Base-by-base conservation (phyloP, 2,797 vertebrate species). In the Emys orbicularis region DNA sequence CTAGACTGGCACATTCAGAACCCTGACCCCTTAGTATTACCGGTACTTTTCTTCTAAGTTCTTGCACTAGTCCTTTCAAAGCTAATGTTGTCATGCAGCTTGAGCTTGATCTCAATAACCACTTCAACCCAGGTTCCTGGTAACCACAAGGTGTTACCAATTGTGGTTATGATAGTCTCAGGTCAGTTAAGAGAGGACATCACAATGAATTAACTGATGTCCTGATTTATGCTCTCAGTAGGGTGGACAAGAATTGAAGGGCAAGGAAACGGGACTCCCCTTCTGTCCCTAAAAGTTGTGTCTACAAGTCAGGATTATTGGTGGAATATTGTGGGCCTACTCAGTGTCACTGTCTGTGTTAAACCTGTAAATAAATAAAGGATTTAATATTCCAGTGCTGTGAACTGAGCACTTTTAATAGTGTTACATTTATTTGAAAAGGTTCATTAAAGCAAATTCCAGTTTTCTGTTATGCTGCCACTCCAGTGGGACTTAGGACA, bases 241-340 rank as follows among this genome's bases (percentile, higher is more conserved):
- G 47, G 82, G 2, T 80, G 53, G 53, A 54, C 53, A 54, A 54
- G 53, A 54, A 54, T 23, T 9, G 53, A 54, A 54, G 53, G 53
- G 12, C 82, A 79, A 81, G 6, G 88, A 81, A 0, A 72, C 12
- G 68, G 1, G 61, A 61, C 86, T 91, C 23, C 4, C 84, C 86
- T 84, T 86, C 79, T 90, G 88, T 8, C 44, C 76, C 1, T 84
- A 90, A 84, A 59, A 34, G 8, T 18, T 93, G 18, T 91, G 44
- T 81, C 11, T 81, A 49, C 37, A 83, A 6, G 34, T 92, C 29
- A 29, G 59, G 65, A 0, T 84, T 88, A 57, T 25, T 21, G 34
- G 56, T 80, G 3, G 5, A 34, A 15, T 52, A 50, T 47, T 90
- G 21, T 83, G 83, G 84, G 80, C 44, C 61, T 47, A 74, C 50